Conservation (phyloP, 2,113 vertebrate species). For the Recurvirostra avosetta region DNA sequence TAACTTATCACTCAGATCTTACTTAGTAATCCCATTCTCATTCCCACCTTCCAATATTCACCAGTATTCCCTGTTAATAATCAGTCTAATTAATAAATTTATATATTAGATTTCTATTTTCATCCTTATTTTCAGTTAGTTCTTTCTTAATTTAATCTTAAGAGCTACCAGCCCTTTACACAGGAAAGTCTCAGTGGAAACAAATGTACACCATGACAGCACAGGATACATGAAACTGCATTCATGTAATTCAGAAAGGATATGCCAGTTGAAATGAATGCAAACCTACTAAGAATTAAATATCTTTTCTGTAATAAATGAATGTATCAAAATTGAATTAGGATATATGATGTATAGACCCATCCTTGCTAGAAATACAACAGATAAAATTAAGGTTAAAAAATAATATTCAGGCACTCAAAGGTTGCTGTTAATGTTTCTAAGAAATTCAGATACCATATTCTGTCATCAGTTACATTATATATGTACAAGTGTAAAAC, state of each 20-base stretch:
- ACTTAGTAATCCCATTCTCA: background rate
- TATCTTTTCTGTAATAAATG: background rate
- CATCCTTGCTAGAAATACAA: background rate
- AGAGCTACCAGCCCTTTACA: background rate
- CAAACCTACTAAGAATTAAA: background rate
- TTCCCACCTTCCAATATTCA: background rate
- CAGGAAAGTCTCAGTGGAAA: background rate
- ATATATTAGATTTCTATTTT: background rate
- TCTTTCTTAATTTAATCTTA: background rate
- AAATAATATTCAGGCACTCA: background rate
- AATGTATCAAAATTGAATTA: background rate
- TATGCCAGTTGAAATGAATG: background rate
- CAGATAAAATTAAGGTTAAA: background rate
- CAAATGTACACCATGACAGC: background rate
- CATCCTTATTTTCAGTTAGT: background rate
- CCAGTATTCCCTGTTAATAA: background rate
- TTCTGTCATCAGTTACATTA: background rate
- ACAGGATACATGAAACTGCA: background rate
- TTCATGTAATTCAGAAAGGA: background rate
- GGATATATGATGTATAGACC: background rate
- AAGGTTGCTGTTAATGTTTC: background rate
- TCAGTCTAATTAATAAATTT: background rate
- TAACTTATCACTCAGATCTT: background rate
- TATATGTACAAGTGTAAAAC: background rate
- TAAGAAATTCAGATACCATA: background rate